Percentiles rank a stretch among this genome's conserved stretches.
These are phyloP conservation scores for Sinocyclocheilus anshuiensis DNA, from an alignment of 2,113 vertebrate species.

Conservation along the genomic window DNA sequence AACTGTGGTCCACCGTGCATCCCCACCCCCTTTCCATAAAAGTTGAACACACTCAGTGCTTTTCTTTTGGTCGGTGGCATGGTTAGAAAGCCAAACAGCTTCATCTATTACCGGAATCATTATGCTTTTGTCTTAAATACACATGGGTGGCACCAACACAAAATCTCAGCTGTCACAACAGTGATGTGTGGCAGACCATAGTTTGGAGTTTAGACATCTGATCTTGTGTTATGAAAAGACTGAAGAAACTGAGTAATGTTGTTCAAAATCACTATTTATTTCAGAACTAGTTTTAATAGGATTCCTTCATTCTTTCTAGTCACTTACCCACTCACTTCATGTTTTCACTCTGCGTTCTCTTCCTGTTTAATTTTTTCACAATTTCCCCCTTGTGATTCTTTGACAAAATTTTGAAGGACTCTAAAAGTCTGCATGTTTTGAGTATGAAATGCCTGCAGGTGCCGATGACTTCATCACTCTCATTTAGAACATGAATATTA, in stretches of 20 bases:
- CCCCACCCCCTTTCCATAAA: slow-evolving; percentile 20
- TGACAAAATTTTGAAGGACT: neutral
- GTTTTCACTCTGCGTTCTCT: neutral
- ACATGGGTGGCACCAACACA: neutral
- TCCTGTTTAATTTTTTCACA: neutral
- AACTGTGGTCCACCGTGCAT: slow-evolving; percentile 48
- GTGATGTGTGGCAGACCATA: slow-evolving; percentile 28
- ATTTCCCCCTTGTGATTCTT: neutral
- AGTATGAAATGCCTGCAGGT: slow-evolving; percentile 37
- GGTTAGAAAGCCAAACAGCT: slow-evolving; percentile 35
- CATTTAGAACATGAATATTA: slow-evolving; percentile 43
- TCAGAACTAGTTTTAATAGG: slow-evolving; percentile 21
- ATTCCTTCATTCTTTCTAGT: slow-evolving; percentile 31
- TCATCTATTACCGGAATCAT: slow-evolving; percentile 57
- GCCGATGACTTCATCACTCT: slow-evolving; percentile 36
- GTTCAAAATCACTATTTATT: slow-evolving; percentile 18
- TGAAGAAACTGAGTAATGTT: slow-evolving; percentile 3
- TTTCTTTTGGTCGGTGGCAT: slow-evolving; percentile 45
- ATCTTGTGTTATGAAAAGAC: neutral
- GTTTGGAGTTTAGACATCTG: neutral
- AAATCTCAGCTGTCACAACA: neutral
- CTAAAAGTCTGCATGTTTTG: neutral
- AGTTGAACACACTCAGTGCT: slow-evolving; percentile 39
- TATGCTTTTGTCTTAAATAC: slow-evolving; percentile 43
- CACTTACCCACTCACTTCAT: neutral